Percentiles rank a stretch among this genome's conserved stretches.
Conservation (phyloP, 2,797 vertebrate species). For the Columba guinea region DNA sequence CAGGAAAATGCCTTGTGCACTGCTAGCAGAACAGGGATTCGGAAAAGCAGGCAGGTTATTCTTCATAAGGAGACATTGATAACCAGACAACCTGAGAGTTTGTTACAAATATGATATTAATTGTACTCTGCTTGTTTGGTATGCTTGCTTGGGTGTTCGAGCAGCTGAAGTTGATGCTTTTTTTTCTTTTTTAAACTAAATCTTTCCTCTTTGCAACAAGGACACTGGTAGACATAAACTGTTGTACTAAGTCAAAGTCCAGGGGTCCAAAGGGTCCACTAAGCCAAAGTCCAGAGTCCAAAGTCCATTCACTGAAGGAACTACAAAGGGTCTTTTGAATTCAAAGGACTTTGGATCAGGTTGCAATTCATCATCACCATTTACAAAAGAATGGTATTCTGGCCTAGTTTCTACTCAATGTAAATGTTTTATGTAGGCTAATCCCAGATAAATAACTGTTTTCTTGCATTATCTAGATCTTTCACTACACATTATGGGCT, state of each 20-base stretch:
- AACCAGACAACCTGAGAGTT: neutral
- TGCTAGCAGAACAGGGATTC: neutral
- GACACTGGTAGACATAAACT: neutral
- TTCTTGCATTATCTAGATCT: conserved; percentile 52
- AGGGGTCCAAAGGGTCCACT: neutral
- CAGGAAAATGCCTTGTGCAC: neutral
- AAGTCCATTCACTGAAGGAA: neutral
- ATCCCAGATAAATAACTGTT: conserved; percentile 66
- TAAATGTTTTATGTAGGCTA: conserved; percentile 56
- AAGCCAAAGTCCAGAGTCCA: neutral
- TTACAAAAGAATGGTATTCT: conserved; percentile 33
- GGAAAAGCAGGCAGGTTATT: neutral
- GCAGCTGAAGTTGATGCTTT: neutral
- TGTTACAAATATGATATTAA: neutral
- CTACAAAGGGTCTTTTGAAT: neutral
- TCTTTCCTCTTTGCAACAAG: neutral
- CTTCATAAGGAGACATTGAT: neutral
- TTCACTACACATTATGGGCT: conserved; percentile 27
- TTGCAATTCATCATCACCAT: neutral
- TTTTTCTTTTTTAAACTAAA: neutral
- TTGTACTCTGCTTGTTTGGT: neutral
- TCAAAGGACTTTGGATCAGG: neutral
- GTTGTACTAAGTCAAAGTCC: neutral
- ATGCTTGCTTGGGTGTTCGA: neutral
- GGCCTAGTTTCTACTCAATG: conserved; percentile 15